These are phyloP conservation scores for Archilochus colubris DNA, from an alignment of 2,113 vertebrate species.

Conservation along the genomic window DNA sequence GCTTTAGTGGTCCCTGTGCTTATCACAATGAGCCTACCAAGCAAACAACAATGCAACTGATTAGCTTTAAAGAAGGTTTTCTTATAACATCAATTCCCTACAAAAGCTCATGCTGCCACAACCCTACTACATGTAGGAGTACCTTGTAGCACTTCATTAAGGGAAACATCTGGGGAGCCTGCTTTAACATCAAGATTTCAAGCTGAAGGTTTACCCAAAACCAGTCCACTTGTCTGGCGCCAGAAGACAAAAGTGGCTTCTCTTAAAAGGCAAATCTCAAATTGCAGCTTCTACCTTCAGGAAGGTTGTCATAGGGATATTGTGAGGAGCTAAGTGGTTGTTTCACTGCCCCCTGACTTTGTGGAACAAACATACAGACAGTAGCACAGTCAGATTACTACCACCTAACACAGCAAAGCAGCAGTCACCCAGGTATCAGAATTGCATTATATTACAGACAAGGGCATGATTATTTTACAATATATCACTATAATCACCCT, in stretches of 20 bases:
- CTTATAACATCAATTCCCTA: neutral
- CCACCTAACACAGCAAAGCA: neutral
- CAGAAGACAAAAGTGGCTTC: neutral
- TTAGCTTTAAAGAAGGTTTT: neutral
- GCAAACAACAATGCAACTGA: neutral
- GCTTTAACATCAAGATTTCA: neutral
- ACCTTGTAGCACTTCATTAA: neutral
- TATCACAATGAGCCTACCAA: neutral
- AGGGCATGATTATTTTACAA: neutral
- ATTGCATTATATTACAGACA: neutral
- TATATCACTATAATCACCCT: neutral
- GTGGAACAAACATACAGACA: neutral
- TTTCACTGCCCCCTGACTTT: neutral
- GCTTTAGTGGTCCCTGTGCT: neutral
- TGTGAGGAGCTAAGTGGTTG: fast-evolving
- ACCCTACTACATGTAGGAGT: neutral
- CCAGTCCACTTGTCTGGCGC: neutral
- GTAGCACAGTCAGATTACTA: neutral
- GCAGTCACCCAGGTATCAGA: neutral
- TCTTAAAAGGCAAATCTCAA: neutral
- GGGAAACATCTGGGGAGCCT: neutral
- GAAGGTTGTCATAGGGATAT: neutral
- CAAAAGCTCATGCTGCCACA: neutral
- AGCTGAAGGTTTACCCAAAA: neutral
- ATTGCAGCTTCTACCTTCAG: neutral